These are phyloP conservation scores for Xenopus borealis DNA, from an alignment of 2,113 vertebrate genomes.

Conservation along the genomic window DNA sequence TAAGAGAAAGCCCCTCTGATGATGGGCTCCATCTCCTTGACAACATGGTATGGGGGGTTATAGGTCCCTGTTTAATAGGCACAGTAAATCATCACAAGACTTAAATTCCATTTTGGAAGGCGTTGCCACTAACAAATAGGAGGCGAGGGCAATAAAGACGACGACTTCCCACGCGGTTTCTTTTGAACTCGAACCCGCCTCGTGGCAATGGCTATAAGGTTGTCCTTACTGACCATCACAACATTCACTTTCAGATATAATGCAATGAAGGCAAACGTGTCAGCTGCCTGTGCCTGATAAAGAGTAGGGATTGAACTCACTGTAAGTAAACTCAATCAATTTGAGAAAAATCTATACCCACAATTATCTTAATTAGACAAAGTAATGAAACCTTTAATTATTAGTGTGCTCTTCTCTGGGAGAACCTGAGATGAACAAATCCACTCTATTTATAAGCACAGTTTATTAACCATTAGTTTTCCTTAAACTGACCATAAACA, in stretches of 20 bases:
- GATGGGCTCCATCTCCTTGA: too few relatives aligned
- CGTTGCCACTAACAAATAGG: not conserved
- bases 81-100: too few relatives aligned
- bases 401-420: not conserved
- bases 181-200: not conserved
- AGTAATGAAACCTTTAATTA: not conserved
- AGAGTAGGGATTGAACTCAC: not conserved
- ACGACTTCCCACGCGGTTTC: not conserved
- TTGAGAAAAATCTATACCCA: not conserved
- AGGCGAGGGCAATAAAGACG: not conserved
- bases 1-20: too few relatives aligned
- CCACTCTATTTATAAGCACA: too few relatives aligned
- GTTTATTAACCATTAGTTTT: too few relatives aligned
- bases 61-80: too few relatives aligned
- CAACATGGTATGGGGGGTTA: too few relatives aligned
- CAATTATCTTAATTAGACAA: conserved; percentile 3
- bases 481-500: too few relatives aligned
- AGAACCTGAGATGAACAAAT: too few relatives aligned
- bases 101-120: too few relatives aligned
- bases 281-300: not conserved
- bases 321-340: not conserved
- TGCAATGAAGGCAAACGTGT: not conserved
- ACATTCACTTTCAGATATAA: too few relatives aligned
- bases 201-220: not conserved
- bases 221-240: too few relatives aligned